Base-by-base conservation (phyloP, 2,888 invertebrate species). In the Brachynemurus nebulosus region DNA sequence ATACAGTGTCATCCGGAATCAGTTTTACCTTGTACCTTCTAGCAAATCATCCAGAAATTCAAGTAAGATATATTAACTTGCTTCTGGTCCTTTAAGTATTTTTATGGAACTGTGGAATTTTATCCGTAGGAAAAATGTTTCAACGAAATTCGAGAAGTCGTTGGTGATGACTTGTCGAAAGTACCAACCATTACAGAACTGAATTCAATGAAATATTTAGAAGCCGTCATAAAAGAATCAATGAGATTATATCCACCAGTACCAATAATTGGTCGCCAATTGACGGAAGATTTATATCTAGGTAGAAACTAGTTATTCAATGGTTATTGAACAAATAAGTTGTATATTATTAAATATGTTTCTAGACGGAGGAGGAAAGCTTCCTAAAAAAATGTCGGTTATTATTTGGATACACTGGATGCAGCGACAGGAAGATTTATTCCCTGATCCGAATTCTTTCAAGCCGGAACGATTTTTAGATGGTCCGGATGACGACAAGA, bases 31-130 rank as follows among this genome's bases (percentile, higher is more conserved):
- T 20, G 12, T 12, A 20, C n/a, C 20, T 37, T n/a, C 20, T 37
- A 20, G 37, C 37, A 19, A 37, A 37, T 16, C 37, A 37, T 37
- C 37, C 37, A 19, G 37, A 37, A 19, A 20, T 37, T 7, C 37
- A 37, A 20, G 37, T 37, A 37, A 19, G n/a, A n/a, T n/a, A n/a
- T n/a, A n/a, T n/a, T n/a, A n/a, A n/a, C n/a, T n/a, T n/a, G 9
- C 6, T 27, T 27, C 9, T n/a, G 12, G 6, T 2, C 12, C 9
- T n/a, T n/a, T n/a, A n/a, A n/a, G n/a, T n/a, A 27, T 4, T 27
- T 27, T n/a, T 27, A n/a, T 27, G 14, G 2, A n/a, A n/a, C n/a
- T 30, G 4, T 30, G 3, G 14, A 30, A 14, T 30, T 30, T 30
- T 2, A 12, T 30, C 14, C 3, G 12, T 27, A 30, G 30, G 30